Conservation (phyloP, 2,888 invertebrate species). For the Pachydiplax longipennis region DNA sequence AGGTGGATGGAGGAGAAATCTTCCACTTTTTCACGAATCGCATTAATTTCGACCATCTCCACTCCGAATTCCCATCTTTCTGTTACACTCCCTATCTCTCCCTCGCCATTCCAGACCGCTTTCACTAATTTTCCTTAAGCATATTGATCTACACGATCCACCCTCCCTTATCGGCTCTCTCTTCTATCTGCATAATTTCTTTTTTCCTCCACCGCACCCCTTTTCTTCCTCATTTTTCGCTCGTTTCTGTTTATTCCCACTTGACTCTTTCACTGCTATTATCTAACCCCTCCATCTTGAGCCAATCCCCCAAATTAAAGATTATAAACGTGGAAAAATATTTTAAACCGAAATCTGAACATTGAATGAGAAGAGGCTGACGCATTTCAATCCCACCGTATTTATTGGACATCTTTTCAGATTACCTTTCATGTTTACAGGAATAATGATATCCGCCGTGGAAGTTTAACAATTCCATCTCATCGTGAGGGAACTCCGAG, state of each 20-base stretch:
- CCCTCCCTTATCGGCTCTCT: background rate
- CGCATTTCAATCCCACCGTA: no score
- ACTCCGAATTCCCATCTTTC: background rate
- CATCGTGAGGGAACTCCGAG: no score
- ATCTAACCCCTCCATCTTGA: background rate
- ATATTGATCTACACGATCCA: background rate
- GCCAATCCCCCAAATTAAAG: background rate
- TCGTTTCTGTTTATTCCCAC: background rate
- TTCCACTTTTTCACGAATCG: background rate
- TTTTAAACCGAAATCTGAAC: background rate
- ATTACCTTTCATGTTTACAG: no score
- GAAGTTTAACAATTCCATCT: no score
- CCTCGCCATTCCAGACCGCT: background rate
- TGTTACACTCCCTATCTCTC: background rate
- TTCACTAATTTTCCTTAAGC: background rate
- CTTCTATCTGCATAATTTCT: background rate
- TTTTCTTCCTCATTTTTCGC: background rate
- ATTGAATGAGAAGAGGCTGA: no score
- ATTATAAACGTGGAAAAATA: background rate
- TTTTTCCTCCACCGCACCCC: background rate
- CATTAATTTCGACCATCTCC: slow-evolving; percentile 7
- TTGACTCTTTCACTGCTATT: background rate
- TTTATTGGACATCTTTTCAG: no score
- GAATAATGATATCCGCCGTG: no score
- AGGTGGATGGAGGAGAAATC: background rate